These are phyloP conservation scores for Amiota communis DNA, from an alignment of 2,888 invertebrate species.

Conservation along the genomic window DNA sequence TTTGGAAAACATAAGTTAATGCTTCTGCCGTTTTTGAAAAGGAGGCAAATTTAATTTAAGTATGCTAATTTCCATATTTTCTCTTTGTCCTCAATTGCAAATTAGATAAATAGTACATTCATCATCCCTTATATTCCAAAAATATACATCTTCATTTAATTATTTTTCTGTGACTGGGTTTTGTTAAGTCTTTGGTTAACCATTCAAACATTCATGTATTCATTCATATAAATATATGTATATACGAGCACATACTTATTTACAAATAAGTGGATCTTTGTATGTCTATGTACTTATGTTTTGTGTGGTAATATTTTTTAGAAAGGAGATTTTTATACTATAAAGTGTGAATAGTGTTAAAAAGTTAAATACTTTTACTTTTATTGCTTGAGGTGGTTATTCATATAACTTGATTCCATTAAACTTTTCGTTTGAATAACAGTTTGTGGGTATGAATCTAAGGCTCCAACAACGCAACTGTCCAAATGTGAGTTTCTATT, in stretches of 20 bases:
- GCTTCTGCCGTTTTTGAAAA: too few relatives aligned
- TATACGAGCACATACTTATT: too few relatives aligned
- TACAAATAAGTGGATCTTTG: too few relatives aligned
- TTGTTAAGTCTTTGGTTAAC: too few relatives aligned
- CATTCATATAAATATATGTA: too few relatives aligned
- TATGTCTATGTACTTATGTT: background rate
- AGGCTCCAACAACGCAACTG: too few relatives aligned
- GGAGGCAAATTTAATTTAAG: background rate
- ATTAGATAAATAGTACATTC: background rate
- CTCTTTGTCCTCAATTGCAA: background rate
- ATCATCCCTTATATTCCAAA: background rate
- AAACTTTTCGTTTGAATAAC: background rate
- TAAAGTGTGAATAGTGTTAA: background rate
- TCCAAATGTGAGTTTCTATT: too few relatives aligned
- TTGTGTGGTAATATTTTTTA: background rate
- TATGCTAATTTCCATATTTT: conserved; percentile 10
- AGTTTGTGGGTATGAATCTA: background rate
- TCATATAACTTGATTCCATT: background rate
- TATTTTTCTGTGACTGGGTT: too few relatives aligned
- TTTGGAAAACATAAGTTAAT: too few relatives aligned
- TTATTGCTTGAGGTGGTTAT: conserved; percentile 5
- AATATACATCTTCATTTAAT: background rate
- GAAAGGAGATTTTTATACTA: too few relatives aligned
- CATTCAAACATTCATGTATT: too few relatives aligned
- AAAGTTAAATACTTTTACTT: conserved; percentile 19